These are phyloP conservation scores for Hypsibius dujardini DNA, from an alignment of 1,140 invertebrate genomes.

Conservation along the genomic window DNA sequence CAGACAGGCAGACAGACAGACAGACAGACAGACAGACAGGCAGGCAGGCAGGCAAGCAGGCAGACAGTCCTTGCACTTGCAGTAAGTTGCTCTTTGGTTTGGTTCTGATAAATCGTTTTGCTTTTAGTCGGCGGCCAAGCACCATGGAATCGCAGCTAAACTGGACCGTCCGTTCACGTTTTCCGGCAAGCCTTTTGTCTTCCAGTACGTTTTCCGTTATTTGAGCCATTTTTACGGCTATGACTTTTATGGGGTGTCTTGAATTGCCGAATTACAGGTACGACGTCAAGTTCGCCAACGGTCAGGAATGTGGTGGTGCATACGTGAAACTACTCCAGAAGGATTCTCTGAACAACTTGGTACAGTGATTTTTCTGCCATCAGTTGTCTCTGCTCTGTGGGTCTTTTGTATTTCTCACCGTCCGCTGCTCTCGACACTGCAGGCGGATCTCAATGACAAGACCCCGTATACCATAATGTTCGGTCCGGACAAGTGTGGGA, in stretches of 20 bases:
- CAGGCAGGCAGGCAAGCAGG: too few relatives aligned
- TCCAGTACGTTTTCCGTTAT: constrained; percentile 55
- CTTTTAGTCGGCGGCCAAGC: constrained; percentile 69
- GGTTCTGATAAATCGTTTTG: too few relatives aligned
- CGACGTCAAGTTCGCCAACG: constrained; percentile 56
- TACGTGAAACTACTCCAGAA: constrained; percentile 70
- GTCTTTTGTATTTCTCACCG: constrained; percentile 19
- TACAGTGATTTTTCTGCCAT: background rate
- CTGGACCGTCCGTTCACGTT: constrained; percentile 69
- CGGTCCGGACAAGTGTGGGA: constrained; percentile 96
- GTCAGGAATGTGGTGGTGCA: constrained; percentile 93
- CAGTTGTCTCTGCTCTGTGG: background rate
- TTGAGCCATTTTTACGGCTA: constrained; percentile 25
- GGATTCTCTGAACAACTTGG: constrained; percentile 4
- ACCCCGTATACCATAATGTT: constrained; percentile 98
- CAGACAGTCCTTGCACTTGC: too few relatives aligned
- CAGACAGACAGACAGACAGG: too few relatives aligned
- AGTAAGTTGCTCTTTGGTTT: too few relatives aligned
- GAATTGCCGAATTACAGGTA: constrained; percentile 33
- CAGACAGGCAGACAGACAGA: too few relatives aligned
- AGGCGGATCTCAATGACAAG: constrained; percentile 72
- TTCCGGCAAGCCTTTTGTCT: constrained; percentile 61
- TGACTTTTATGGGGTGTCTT: constrained; percentile 18
- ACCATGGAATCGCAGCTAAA: constrained; percentile 74
- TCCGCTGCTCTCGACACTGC: constrained; percentile 26